Evolutionary conservation across 1,140 invertebrate genomes (phyloP).

Genomic region (Drosophila mojavensis): DNA sequence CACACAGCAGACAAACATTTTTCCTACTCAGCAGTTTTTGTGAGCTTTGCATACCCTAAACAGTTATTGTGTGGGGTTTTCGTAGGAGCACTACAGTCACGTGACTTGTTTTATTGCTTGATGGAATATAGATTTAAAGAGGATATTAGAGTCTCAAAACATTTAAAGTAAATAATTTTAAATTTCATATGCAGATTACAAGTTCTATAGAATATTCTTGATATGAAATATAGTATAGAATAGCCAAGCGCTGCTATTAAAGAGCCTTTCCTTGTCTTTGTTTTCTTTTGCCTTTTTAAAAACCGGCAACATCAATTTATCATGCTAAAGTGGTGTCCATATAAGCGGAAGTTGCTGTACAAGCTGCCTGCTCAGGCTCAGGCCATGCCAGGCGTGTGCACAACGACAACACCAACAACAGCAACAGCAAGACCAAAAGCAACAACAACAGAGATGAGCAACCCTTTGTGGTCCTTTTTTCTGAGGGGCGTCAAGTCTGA

Average conservation of each 20-base stretch:
- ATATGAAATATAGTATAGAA: conserved; percentile 1
- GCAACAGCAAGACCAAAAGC: not conserved
- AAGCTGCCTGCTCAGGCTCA: conserved; percentile 60
- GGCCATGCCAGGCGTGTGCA: conserved; percentile 58
- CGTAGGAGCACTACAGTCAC: not conserved
- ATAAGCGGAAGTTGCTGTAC: conserved; percentile 70
- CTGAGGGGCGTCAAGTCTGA: not conserved
- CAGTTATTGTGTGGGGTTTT: not conserved
- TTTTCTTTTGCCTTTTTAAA: conserved; percentile 54
- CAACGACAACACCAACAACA: conserved; percentile 54
- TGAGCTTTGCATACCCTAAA: not conserved
- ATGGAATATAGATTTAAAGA: too few species aligned
- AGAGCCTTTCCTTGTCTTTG: conserved; percentile 15
- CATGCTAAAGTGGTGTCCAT: conserved; percentile 70
- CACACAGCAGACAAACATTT: conserved; percentile 1
- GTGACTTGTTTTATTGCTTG: not conserved
- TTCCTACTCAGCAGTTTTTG: conserved; percentile 6
- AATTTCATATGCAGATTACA: not conserved
- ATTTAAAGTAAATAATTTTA: too few species aligned
- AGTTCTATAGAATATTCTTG: not conserved
- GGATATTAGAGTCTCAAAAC: not conserved
- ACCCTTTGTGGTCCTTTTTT: conserved; percentile 16
- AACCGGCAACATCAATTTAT: conserved; percentile 68
- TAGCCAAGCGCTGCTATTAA: conserved; percentile 12
- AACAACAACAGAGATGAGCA: conserved; percentile 18